Evolutionary conservation across 2,113 vertebrate species (phyloP).

Genomic region (Bagarius yarrelli): DNA sequence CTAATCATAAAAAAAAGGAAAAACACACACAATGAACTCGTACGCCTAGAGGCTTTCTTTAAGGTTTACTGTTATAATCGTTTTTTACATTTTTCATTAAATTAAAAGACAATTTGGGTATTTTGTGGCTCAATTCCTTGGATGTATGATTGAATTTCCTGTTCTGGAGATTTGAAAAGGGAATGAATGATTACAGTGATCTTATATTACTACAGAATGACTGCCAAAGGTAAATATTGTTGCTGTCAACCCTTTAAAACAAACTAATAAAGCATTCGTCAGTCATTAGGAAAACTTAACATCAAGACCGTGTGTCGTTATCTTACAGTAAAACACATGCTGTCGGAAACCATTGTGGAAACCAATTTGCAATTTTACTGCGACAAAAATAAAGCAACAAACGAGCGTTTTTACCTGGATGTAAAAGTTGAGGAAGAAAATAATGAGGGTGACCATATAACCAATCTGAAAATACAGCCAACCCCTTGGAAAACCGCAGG

Average conservation of each 20-base stretch:
- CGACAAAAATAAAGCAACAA: neutral
- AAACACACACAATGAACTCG: neutral
- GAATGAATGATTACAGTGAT: no score
- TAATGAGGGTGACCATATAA: constrained; percentile 89
- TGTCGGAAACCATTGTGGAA: neutral
- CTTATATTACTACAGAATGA: neutral
- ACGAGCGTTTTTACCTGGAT: constrained; percentile 76
- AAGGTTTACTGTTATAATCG: neutral
- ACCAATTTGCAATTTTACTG: neutral
- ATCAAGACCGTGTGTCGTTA: no score
- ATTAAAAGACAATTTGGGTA: no score
- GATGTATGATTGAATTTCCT: neutral
- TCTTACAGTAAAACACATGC: neutral
- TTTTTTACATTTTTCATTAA: neutral
- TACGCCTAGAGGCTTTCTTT: neutral
- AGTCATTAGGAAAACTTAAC: neutral
- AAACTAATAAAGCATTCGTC: neutral
- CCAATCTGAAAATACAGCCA: constrained; percentile 95
- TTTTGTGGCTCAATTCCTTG: neutral
- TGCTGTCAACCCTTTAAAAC: neutral
- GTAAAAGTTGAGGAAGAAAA: constrained; percentile 95
- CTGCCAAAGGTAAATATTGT: neutral
- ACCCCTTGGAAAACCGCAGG: constrained; percentile 83
- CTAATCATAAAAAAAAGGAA: constrained; percentile 60
- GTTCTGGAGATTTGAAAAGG: neutral